phyloP scores from a whole-genome alignment of 2,797 vertebrate genomes.

The Dendrocincla tyrannina region DNA sequence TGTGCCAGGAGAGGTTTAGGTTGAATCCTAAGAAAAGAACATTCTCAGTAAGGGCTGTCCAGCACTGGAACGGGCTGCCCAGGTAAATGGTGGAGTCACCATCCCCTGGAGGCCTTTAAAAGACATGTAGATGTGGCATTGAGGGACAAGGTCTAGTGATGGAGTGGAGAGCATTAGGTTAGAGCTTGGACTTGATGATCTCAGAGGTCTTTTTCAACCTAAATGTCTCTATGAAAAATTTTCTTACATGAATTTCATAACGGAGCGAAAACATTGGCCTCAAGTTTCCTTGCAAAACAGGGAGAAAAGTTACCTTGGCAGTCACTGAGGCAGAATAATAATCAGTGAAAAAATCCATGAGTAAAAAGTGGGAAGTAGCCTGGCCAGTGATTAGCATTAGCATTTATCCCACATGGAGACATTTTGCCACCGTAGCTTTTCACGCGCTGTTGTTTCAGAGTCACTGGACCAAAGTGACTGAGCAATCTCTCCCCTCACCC shows the following conservation, averaged over 20 bases:
- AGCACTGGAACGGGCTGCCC: background rate
- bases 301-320: background rate
- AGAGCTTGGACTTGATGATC: background rate
- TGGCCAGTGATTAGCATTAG: background rate
- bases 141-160: background rate
- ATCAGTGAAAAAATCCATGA: background rate
- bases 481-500: constrained; percentile 1
- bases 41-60: background rate
- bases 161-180: background rate
- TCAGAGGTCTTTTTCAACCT: background rate
- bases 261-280: background rate
- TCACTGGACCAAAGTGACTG: background rate
- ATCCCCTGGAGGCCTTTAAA: background rate
- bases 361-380: background rate
- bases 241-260: background rate
- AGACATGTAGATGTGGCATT: background rate
- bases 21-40: background rate
- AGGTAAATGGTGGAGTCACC: background rate
- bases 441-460: background rate
- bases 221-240: background rate
- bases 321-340: background rate
- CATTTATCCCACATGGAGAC: background rate
- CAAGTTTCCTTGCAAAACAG: background rate
- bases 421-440: constrained; percentile 11
- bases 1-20: background rate